A percentile compares a stretch with the other conserved stretches of the same genome.
phyloP scores from a whole-genome alignment of 2,888 invertebrate species.

The Tyria jacobaeae region DNA sequence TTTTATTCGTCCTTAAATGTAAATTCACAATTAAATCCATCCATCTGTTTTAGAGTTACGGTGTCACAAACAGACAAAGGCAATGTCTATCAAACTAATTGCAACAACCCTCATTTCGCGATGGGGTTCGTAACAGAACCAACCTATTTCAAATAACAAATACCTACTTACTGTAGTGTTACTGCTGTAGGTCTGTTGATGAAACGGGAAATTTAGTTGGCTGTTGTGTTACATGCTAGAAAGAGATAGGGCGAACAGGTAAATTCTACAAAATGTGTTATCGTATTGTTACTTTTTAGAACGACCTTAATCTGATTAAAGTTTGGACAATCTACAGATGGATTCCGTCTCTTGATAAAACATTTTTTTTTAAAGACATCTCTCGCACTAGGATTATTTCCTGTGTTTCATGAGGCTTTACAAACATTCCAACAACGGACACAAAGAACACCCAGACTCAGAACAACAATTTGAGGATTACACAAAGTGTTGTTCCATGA shows the following conservation, averaged over 20 bases:
- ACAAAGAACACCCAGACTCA: too few relatives aligned
- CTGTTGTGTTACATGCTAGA: background rate
- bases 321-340: too few relatives aligned
- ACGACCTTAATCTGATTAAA: too few relatives aligned
- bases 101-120: slow-evolving; percentile 9
- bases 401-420: too few relatives aligned
- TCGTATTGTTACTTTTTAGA: too few relatives aligned
- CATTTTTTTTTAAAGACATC: too few relatives aligned
- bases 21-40: slow-evolving; percentile 11
- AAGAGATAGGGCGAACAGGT: background rate
- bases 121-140: slow-evolving; percentile 6
- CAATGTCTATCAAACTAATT: slow-evolving; percentile 17
- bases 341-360: too few relatives aligned
- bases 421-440: too few relatives aligned
- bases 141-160: slow-evolving; percentile 10
- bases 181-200: background rate
- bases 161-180: too few relatives aligned
- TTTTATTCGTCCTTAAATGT: slow-evolving; percentile 6
- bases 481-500: too few relatives aligned
- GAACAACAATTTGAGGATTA: too few relatives aligned
- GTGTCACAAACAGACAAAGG: slow-evolving; percentile 14
- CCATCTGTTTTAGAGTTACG: slow-evolving; percentile 14
- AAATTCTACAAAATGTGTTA: background rate
- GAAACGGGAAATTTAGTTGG: background rate
- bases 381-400: too few relatives aligned